These are phyloP conservation scores for Meloidogyne exigua DNA, from an alignment of 1,140 invertebrate genomes.

Conservation along the genomic window DNA sequence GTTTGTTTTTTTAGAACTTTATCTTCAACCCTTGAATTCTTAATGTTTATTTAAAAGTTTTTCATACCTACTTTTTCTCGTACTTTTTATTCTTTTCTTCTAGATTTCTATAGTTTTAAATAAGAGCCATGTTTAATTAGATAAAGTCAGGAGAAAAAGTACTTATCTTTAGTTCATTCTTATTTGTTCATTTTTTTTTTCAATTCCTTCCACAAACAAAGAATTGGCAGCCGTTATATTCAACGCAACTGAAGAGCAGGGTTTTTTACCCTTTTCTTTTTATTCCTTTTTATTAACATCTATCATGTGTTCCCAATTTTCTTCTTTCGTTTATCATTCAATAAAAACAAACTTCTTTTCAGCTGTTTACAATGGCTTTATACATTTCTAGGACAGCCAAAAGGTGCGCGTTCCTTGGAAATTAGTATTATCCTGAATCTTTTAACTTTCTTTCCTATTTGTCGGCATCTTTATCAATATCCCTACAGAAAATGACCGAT, in stretches of 20 bases:
- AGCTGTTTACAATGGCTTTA: not conserved
- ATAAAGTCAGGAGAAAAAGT: not conserved
- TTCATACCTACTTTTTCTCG: not conserved
- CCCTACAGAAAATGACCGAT: not conserved
- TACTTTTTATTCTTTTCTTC: not conserved
- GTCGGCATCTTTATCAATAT: not conserved
- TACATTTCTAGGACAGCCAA: not conserved
- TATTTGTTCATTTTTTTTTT: not conserved
- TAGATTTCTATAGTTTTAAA: not conserved
- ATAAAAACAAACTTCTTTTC: not conserved
- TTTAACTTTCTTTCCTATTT: not conserved
- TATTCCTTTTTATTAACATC: not conserved
- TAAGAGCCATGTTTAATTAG: not conserved
- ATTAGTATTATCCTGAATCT: not conserved
- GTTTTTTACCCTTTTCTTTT: not conserved
- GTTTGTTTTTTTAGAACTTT: too few relatives aligned
- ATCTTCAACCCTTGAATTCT: too few relatives aligned
- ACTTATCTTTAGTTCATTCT: not conserved
- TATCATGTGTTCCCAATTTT: not conserved
- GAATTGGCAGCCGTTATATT: constrained; percentile 10
- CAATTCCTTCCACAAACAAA: constrained; percentile 12
- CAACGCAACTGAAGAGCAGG: not conserved
- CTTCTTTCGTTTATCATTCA: not conserved
- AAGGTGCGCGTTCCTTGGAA: not conserved
- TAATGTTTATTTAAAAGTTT: not conserved